Conservation (phyloP, 1,140 invertebrate genomes). For the Ceratitis capitata region DNA sequence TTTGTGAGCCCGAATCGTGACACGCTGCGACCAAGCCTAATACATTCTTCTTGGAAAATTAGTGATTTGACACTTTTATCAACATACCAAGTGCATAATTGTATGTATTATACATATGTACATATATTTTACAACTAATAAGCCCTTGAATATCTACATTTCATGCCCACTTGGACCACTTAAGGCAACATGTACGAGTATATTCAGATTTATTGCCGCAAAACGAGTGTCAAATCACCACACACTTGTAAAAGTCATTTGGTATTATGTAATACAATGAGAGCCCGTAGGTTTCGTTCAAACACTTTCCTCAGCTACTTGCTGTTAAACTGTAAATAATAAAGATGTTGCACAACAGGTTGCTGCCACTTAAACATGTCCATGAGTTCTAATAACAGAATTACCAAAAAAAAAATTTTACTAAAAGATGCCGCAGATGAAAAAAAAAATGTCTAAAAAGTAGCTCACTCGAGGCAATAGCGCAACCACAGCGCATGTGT, state of each 20-base stretch:
- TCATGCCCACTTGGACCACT: constrained; percentile 23
- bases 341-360: constrained; percentile 48
- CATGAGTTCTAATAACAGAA: not conserved
- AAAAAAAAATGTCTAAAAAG: not conserved
- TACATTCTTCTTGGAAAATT: constrained; percentile 27
- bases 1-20: no score
- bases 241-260: not conserved
- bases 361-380: constrained; percentile 4
- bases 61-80: constrained; percentile 43
- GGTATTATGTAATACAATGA: not conserved
- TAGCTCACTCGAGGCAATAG: constrained; percentile 4
- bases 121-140: not conserved
- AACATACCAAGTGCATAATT: not conserved
- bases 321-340: constrained; percentile 59
- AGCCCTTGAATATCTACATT: not conserved
- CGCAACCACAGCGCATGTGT: not conserved
- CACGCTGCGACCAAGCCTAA: not conserved
- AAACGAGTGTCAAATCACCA: constrained; percentile 24
- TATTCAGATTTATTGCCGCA: constrained; percentile 44
- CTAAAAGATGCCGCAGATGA: constrained; percentile 9
- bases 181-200: constrained; percentile 43
- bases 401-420: not conserved
- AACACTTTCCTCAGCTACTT: constrained; percentile 47
- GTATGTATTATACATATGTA: not conserved
- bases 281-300: not conserved